phyloP scores from a whole-genome alignment of 2,797 vertebrate species.

The Sebastes hubbsi region DNA sequence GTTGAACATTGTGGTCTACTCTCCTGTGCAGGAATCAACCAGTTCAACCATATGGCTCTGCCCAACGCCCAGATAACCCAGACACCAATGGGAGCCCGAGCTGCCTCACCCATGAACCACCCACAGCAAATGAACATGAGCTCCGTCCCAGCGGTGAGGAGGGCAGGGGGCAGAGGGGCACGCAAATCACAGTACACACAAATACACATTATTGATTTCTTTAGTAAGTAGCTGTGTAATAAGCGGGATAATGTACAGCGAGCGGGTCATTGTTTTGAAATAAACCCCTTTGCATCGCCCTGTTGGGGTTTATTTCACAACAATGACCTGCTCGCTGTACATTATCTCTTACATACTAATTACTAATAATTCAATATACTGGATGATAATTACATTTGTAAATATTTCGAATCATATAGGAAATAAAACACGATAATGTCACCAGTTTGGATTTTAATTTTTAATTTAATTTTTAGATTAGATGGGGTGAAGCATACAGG shows the following conservation, averaged over 20 bases:
- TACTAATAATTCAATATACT: neutral
- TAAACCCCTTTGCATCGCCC: too few relatives aligned
- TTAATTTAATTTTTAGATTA: too few relatives aligned
- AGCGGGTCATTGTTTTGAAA: too few relatives aligned
- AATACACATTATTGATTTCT: neutral
- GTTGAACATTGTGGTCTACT: neutral
- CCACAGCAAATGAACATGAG: conserved; percentile 94
- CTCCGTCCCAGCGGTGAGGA: conserved; percentile 90
- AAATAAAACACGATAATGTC: neutral
- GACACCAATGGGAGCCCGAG: conserved; percentile 89
- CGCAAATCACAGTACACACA: neutral
- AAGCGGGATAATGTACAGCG: too few relatives aligned
- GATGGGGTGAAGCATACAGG: neutral
- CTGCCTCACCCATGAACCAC: conserved; percentile 95
- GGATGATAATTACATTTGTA: neutral
- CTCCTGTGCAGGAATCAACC: conserved; percentile 89
- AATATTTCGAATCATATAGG: neutral
- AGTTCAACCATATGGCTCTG: conserved; percentile 93
- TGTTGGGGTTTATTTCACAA: too few relatives aligned
- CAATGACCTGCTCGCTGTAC: too few relatives aligned
- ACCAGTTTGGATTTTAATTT: neutral
- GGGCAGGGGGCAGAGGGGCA: neutral
- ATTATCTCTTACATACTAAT: neutral
- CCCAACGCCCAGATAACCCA: conserved; percentile 92
- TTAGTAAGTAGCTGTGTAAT: too few relatives aligned